phyloP scores from a whole-genome alignment of 2,888 invertebrate genomes.

The Phyto melanocephala region DNA sequence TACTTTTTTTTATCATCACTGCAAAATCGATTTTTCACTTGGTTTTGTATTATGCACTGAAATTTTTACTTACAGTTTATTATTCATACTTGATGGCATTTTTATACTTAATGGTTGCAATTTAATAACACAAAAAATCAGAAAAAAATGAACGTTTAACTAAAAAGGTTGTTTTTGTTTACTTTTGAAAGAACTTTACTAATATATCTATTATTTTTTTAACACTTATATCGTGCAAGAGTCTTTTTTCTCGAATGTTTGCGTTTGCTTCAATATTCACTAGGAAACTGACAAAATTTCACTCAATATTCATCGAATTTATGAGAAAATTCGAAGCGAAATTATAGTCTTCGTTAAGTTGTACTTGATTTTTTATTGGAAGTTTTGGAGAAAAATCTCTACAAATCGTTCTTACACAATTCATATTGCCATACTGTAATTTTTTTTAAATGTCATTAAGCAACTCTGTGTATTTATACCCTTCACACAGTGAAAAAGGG shows the following conservation, averaged over 20 bases:
- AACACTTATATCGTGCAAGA: slow-evolving; percentile 35
- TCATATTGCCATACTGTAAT: neutral
- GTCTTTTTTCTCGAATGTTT: slow-evolving; percentile 47
- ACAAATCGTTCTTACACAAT: neutral
- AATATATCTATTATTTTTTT: slow-evolving; percentile 15
- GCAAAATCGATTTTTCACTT: slow-evolving; percentile 74
- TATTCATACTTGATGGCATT: slow-evolving; percentile 79
- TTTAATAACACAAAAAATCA: slow-evolving; percentile 66
- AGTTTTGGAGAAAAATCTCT: slow-evolving; percentile 6
- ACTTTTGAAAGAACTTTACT: slow-evolving; percentile 14
- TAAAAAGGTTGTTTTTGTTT: slow-evolving; percentile 48
- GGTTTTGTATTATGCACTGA: slow-evolving; percentile 58
- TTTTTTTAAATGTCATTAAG: too few species aligned
- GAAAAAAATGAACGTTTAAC: slow-evolving; percentile 45
- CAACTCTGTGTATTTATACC: too few species aligned
- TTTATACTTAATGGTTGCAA: slow-evolving; percentile 76
- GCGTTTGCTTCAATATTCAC: slow-evolving; percentile 46
- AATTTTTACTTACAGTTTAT: slow-evolving; percentile 78
- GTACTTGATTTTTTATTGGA: slow-evolving; percentile 8
- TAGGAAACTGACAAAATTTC: slow-evolving; percentile 61
- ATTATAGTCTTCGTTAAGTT: slow-evolving; percentile 40
- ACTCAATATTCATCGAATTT: slow-evolving; percentile 60
- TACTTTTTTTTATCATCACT: slow-evolving; percentile 69
- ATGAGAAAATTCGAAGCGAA: slow-evolving; percentile 49
- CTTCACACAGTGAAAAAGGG: too few species aligned